phyloP scores from a whole-genome alignment of 2,888 invertebrate species.

The Cremastinae sp. region DNA sequence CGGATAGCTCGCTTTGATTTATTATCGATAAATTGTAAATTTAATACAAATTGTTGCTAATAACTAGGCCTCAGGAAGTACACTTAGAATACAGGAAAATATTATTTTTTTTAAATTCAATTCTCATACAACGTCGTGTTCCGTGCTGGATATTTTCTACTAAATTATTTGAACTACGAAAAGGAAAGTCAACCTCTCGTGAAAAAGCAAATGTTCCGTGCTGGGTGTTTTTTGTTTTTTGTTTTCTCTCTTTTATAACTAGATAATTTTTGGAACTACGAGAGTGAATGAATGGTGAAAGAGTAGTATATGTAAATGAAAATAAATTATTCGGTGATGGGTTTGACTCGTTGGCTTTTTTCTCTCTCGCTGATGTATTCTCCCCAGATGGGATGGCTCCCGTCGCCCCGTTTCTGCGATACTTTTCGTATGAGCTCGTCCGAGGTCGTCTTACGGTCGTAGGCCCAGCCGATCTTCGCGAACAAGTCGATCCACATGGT shows the following conservation, averaged over 20 bases:
- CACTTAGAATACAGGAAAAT: no score
- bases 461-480: constrained; percentile 87
- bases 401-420: constrained; percentile 82
- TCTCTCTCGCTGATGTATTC: constrained; percentile 17
- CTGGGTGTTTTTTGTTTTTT: no score
- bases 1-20: no score
- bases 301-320: not conserved
- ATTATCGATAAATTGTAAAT: no score
- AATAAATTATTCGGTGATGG: constrained; percentile 11
- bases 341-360: not conserved
- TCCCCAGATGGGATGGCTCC: constrained; percentile 67
- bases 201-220: no score
- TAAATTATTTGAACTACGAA: no score
- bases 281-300: not conserved
- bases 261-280: not conserved
- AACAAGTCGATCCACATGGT: constrained; percentile 87
- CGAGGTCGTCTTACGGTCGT: constrained; percentile 87
- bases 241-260: no score
- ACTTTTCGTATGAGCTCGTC: constrained; percentile 82
- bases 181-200: no score
- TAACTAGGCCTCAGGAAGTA: no score
- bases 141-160: no score
- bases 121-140: no score
- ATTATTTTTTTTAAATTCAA: no score
- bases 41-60: not conserved